These are phyloP conservation scores for Philypnodon macrostomus DNA, from an alignment of 2,797 vertebrate species.

Conservation along the genomic window DNA sequence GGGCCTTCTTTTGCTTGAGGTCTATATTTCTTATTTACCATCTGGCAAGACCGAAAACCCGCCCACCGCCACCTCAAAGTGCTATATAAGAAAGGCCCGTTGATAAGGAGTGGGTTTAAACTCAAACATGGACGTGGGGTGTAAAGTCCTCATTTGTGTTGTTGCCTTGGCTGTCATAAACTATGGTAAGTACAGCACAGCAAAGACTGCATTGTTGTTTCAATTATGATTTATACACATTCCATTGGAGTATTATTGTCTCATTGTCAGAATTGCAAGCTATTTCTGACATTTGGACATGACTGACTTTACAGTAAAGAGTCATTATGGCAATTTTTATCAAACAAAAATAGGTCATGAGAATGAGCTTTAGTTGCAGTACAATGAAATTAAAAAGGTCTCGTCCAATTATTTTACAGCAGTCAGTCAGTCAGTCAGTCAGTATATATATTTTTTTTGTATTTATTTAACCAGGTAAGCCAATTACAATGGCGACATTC, in stretches of 20 bases:
- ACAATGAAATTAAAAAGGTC: too few species aligned
- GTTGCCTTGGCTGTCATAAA: conserved; percentile 67
- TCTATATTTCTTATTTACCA: conserved; percentile 62
- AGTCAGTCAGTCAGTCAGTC: too few species aligned
- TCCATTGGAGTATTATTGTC: not conserved
- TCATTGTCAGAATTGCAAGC: not conserved
- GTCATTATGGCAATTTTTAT: too few species aligned
- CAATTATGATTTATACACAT: not conserved
- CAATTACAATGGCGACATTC: too few species aligned
- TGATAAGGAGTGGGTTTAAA: conserved; percentile 69
- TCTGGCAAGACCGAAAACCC: conserved; percentile 48
- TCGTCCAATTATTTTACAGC: too few species aligned
- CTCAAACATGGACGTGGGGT: conserved; percentile 69
- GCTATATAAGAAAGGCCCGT: conserved; percentile 57
- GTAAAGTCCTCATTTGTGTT: conserved; percentile 76
- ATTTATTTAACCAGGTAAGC: too few species aligned
- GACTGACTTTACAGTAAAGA: too few species aligned
- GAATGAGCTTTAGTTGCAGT: too few species aligned
- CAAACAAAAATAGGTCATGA: too few species aligned
- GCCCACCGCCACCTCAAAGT: conserved; percentile 50
- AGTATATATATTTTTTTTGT: too few species aligned
- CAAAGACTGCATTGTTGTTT: conserved; percentile 12
- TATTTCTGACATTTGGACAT: too few species aligned
- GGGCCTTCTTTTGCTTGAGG: conserved; percentile 52
- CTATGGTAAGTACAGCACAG: conserved; percentile 67